Evolutionary conservation across 1,140 invertebrate species (phyloP).

Genomic region (Hypsibius dujardini): DNA sequence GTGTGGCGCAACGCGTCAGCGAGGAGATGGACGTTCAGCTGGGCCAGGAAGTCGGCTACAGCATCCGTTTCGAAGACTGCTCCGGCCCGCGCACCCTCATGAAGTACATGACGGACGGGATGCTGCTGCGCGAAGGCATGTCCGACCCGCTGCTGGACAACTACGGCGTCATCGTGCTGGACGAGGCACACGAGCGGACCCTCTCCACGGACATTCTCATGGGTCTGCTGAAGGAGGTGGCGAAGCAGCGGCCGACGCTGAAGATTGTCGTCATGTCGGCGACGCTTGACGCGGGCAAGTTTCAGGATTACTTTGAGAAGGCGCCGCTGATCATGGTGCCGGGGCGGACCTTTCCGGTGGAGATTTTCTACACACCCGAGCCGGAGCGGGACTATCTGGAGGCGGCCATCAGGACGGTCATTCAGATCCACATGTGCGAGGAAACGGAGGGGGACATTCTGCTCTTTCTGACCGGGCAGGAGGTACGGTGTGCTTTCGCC

Average conservation of each 20-base stretch:
- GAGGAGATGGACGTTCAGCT: conserved; percentile 97
- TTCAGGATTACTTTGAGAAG: conserved; percentile 95
- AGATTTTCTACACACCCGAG: conserved; percentile 98
- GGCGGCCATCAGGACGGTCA: conserved; percentile 91
- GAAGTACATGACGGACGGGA: conserved; percentile 98
- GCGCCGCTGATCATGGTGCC: conserved; percentile 97
- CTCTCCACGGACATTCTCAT: conserved; percentile 96
- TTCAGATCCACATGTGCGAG: conserved; percentile 98
- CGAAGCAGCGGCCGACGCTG: conserved; percentile 74
- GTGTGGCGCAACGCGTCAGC: conserved; percentile 87
- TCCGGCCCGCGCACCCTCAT: conserved; percentile 77
- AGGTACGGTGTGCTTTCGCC: conserved; percentile 33
- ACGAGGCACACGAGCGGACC: conserved; percentile 97
- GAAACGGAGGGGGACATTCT: conserved; percentile 79
- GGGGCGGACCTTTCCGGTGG: conserved; percentile 82
- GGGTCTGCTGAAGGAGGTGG: conserved; percentile 94
- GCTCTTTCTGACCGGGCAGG: conserved; percentile 80
- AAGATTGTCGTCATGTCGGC: conserved; percentile 99
- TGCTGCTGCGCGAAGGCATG: conserved; percentile 97
- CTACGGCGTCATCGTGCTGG: conserved; percentile 81
- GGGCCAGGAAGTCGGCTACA: conserved; percentile 96
- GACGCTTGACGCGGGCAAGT: conserved; percentile 98
- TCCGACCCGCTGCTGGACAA: conserved; percentile 90
- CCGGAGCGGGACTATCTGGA: conserved; percentile 95
- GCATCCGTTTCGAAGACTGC: conserved; percentile 98